Evolutionary conservation across 1,140 invertebrate genomes (phyloP).

Genomic region (Megalopta genalis): DNA sequence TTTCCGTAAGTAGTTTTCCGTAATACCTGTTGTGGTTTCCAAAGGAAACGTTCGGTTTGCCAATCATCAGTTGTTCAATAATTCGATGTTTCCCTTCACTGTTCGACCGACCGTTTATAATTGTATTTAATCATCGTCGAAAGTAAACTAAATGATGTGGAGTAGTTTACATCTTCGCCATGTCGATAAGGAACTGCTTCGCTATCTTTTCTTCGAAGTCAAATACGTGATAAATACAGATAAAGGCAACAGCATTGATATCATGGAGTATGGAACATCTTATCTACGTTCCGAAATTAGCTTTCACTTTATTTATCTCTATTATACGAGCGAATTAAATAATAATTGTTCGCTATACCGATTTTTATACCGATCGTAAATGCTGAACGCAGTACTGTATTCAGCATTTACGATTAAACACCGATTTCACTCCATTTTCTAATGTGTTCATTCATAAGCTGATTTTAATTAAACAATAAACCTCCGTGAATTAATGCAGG

Average conservation of each 20-base stretch:
- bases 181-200: not conserved
- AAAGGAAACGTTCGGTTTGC: not conserved
- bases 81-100: not conserved
- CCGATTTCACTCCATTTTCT: too few species aligned
- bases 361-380: too few species aligned
- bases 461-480: too few species aligned
- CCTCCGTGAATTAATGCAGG: too few species aligned
- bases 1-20: conserved; percentile 8
- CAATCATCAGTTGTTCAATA: not conserved
- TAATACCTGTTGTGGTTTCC: not conserved
- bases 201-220: not conserved
- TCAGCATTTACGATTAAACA: too few species aligned
- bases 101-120: not conserved
- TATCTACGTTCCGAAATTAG: not conserved
- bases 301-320: not conserved
- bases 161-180: not conserved
- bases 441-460: too few species aligned
- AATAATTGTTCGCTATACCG: too few species aligned
- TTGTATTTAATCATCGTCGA: not conserved
- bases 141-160: not conserved
- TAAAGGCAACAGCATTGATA: not conserved
- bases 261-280: too few species aligned
- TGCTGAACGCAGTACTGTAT: too few species aligned
- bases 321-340: too few species aligned
- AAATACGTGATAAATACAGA: not conserved